These are phyloP conservation scores for Nemopilema nomurai DNA, from an alignment of 30 jellyfish, hydroid and myxozoan genomes.

Conservation along the genomic window DNA sequence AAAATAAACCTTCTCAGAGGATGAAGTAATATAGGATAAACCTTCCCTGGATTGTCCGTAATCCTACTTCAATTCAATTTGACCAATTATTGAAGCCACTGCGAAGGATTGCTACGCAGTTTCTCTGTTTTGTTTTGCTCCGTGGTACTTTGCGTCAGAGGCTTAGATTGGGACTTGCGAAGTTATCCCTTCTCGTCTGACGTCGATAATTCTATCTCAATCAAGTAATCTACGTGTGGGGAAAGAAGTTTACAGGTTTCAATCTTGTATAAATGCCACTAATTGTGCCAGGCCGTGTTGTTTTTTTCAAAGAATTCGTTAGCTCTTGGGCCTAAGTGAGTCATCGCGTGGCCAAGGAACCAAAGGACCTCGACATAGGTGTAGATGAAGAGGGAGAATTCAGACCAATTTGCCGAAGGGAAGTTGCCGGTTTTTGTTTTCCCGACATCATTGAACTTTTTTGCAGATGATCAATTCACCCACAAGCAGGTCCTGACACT, in stretches of 20 bases:
- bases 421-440: slow-evolving; percentile 87
- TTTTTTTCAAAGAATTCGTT: not conserved
- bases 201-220: not conserved
- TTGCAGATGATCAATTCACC: slow-evolving; percentile 70
- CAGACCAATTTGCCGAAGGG: slow-evolving; percentile 70
- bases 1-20: too few species aligned
- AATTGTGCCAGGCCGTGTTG: too few species aligned
- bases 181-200: not conserved
- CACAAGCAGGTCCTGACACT: slow-evolving; percentile 85
- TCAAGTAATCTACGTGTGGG: not conserved
- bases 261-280: not conserved
- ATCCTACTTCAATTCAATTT: too few species aligned
- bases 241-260: not conserved
- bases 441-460: slow-evolving; percentile 72
- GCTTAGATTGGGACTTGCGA: not conserved
- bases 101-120: not conserved
- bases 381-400: slow-evolving; percentile 55
- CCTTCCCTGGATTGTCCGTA: too few species aligned
- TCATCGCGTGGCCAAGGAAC: slow-evolving; percentile 1
- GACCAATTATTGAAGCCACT: not conserved
- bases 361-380: not conserved
- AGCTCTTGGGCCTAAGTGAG: not conserved
- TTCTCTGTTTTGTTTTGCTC: not conserved
- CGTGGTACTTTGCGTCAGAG: not conserved
- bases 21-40: too few species aligned